These are phyloP conservation scores for Ellobium chinense DNA, from an alignment of 2,888 invertebrate genomes.

Conservation along the genomic window DNA sequence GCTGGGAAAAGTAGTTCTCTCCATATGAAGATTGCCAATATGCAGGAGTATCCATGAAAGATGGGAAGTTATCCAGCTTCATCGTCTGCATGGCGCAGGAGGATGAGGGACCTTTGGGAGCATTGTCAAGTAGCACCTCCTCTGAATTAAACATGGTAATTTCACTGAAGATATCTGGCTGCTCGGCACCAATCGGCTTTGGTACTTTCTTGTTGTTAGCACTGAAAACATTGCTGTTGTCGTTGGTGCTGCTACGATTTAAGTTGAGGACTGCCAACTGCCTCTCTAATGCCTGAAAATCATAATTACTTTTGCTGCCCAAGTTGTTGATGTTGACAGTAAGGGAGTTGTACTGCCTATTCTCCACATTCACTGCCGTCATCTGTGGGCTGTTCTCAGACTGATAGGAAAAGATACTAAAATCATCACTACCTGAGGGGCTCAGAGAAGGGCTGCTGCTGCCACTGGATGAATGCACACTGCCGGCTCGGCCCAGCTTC, in stretches of 20 bases:
- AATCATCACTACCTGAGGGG: constrained; percentile 27
- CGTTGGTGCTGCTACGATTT: background rate
- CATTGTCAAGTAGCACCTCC: constrained; percentile 25
- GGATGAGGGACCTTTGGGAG: background rate
- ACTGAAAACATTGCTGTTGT: background rate
- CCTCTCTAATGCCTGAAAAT: constrained; percentile 17
- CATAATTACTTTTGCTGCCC: constrained; percentile 7
- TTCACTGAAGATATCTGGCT: constrained; percentile 37
- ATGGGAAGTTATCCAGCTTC: constrained; percentile 34
- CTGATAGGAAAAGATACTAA: constrained; percentile 26
- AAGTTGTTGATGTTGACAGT: constrained; percentile 26
- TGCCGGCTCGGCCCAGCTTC: constrained; percentile 2
- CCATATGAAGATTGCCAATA: constrained; percentile 16
- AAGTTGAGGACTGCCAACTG: constrained; percentile 1
- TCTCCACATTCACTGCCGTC: constrained; percentile 5
- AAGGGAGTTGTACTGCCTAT: constrained; percentile 15
- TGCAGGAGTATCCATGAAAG: background rate
- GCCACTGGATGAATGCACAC: constrained; percentile 32
- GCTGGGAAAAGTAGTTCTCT: background rate
- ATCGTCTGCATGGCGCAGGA: constrained; percentile 10
- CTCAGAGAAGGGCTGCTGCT: constrained; percentile 47
- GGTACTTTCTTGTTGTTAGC: constrained; percentile 7
- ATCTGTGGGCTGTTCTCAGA: constrained; percentile 13
- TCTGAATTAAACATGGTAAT: constrained; percentile 35
- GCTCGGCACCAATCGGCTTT: constrained; percentile 7